Evolutionary conservation across 2,888 invertebrate genomes (phyloP).

Genomic region (Synergus gifuensis): DNA sequence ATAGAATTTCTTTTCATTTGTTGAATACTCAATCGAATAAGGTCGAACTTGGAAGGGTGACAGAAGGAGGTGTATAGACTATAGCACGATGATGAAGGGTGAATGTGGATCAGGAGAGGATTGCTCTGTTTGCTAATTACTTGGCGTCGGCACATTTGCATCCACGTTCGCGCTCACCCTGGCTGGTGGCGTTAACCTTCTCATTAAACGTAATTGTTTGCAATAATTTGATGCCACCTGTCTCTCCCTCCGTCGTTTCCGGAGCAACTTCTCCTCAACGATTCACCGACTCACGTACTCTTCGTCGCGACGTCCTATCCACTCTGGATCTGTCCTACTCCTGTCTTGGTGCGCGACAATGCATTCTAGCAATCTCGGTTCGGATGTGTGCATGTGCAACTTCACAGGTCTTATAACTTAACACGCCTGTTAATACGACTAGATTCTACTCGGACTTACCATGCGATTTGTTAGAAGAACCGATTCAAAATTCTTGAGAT

Average conservation of each 20-base stretch:
- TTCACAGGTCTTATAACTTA: neutral
- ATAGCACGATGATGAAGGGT: neutral
- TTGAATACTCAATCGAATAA: neutral
- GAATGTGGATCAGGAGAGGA: constrained; percentile 27
- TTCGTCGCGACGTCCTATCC: constrained; percentile 44
- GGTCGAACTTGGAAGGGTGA: neutral
- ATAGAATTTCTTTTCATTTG: too few relatives aligned
- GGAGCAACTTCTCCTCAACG: constrained; percentile 21
- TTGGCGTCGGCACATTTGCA: constrained; percentile 72
- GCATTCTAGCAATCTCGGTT: constrained; percentile 29
- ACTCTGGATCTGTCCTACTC: constrained; percentile 43
- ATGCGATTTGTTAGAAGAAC: neutral
- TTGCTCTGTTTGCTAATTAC: constrained; percentile 72
- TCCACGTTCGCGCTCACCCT: constrained; percentile 63
- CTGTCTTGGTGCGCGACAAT: constrained; percentile 36
- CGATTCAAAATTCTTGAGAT: constrained; percentile 25
- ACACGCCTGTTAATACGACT: neutral
- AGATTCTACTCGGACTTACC: neutral
- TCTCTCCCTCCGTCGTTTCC: constrained; percentile 55
- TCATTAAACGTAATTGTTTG: constrained; percentile 76
- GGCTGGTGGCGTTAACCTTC: constrained; percentile 72
- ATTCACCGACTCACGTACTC: constrained; percentile 51
- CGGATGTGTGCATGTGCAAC: neutral
- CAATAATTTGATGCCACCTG: constrained; percentile 75
- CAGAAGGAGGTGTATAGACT: neutral